phyloP scores from a whole-genome alignment of 64 coral and sea anemone species.

The Montipora sp. region DNA sequence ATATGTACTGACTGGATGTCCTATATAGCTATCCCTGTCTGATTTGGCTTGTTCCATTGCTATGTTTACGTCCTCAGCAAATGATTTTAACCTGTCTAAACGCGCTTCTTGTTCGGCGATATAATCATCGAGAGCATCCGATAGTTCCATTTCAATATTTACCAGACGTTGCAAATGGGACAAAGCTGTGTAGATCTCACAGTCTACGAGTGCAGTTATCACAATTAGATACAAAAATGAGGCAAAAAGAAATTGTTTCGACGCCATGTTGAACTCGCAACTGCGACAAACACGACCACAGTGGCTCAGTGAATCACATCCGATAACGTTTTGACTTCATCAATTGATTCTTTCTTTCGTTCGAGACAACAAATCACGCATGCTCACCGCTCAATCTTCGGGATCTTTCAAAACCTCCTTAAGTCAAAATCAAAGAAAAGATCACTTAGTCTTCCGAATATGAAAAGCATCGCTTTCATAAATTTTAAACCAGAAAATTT shows the following conservation, averaged over 20 bases:
- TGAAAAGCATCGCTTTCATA: no score
- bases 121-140: conserved; percentile 78
- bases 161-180: conserved; percentile 83
- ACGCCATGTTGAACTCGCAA: background rate
- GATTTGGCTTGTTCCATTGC: conserved; percentile 63
- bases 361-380: conserved; percentile 17
- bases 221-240: background rate
- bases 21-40: conserved; percentile 55
- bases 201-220: background rate
- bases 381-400: background rate
- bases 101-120: conserved; percentile 66
- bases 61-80: conserved; percentile 57
- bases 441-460: background rate
- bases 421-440: background rate
- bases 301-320: background rate
- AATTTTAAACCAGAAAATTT: background rate
- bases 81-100: conserved; percentile 52
- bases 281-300: background rate
- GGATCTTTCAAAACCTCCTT: background rate
- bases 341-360: conserved; percentile 1
- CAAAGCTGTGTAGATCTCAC: conserved; percentile 79
- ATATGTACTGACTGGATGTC: conserved; percentile 87
- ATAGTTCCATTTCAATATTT: conserved; percentile 75
- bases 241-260: background rate
- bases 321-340: background rate